A percentile compares a stretch with the other conserved stretches of the same genome.
Conservation (phyloP, 2,888 invertebrate species). For the Harpalus rubripes region DNA sequence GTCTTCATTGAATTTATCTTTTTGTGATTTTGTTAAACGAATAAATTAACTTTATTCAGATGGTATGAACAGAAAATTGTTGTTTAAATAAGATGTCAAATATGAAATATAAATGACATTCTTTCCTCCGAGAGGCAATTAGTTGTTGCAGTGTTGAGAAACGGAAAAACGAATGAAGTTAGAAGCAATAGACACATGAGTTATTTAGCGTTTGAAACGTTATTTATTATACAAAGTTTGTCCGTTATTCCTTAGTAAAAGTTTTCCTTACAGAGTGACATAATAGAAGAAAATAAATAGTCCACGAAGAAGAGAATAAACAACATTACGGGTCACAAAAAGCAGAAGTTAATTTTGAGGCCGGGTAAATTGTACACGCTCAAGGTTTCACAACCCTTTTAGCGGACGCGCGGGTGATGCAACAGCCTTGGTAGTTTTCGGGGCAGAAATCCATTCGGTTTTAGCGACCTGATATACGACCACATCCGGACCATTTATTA, state of each 20-base stretch:
- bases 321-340: constrained; percentile 58
- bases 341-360: constrained; percentile 63
- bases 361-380: constrained; percentile 52
- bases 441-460: constrained; percentile 61
- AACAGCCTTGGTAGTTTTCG: constrained; percentile 59
- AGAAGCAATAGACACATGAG: constrained; percentile 43
- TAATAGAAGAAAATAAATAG: constrained; percentile 56
- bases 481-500: constrained; percentile 65
- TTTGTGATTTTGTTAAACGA: background rate
- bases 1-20: too few species aligned
- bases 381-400: constrained; percentile 44
- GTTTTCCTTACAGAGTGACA: constrained; percentile 46
- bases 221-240: constrained; percentile 51
- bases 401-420: constrained; percentile 37
- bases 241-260: constrained; percentile 27
- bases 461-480: constrained; percentile 65
- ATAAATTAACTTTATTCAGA: background rate
- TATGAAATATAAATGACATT: background rate
- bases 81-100: background rate
- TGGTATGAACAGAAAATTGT: background rate
- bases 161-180: constrained; percentile 9
- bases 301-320: constrained; percentile 56
- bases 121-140: background rate
- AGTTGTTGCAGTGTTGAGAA: background rate
- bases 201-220: constrained; percentile 23